Conservation (phyloP, 1,140 invertebrate genomes). For the Olivierus martensii region DNA sequence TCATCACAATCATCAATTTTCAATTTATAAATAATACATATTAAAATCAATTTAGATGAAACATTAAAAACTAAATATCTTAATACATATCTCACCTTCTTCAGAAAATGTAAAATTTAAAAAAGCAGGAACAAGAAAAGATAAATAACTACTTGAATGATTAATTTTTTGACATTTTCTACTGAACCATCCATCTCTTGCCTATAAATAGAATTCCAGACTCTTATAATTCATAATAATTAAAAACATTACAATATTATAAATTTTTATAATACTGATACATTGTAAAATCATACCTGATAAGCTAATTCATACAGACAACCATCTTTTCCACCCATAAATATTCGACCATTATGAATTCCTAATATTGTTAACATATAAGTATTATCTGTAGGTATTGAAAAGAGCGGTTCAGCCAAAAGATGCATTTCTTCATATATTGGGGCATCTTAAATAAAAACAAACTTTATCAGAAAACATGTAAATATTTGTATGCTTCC, state of each 20-base stretch:
- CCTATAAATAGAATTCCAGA: conserved; percentile 23
- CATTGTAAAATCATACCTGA: conserved; percentile 46
- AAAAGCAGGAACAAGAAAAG: conserved; percentile 85
- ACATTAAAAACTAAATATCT: no score
- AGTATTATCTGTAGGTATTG: conserved; percentile 79
- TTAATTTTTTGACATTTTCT: conserved; percentile 91
- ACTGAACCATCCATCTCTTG: conserved; percentile 72
- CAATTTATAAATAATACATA: no score
- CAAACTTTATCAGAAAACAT: no score
- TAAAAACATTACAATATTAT: no score
- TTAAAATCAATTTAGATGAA: no score
- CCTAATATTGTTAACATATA: conserved; percentile 69
- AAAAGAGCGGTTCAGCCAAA: conserved; percentile 84
- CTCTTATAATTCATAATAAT: no score
- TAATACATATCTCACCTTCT: conserved; percentile 39
- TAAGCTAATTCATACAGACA: conserved; percentile 91
- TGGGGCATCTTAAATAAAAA: no score
- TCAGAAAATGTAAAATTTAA: conserved; percentile 61
- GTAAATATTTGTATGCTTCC: no score
- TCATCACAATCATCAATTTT: no score
- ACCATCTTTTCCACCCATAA: conserved; percentile 88
- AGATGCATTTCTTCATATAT: conserved; percentile 67
- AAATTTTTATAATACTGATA: no score
- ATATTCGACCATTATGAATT: conserved; percentile 73
- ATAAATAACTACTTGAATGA: conserved; percentile 72